phyloP scores from a whole-genome alignment of 2,888 invertebrate species.

The Halictus quadricinctus region DNA sequence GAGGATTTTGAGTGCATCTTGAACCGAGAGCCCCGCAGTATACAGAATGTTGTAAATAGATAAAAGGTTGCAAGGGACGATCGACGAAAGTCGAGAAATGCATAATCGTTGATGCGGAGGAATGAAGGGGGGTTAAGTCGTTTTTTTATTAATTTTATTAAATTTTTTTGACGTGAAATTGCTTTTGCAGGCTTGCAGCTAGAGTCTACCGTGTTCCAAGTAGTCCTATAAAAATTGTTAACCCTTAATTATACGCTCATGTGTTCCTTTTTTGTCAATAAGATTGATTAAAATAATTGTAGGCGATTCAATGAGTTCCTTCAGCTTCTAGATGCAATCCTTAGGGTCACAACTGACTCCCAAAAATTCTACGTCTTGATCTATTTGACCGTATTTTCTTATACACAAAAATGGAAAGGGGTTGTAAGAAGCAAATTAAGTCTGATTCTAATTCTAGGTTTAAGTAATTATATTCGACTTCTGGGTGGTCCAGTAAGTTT shows the following conservation, averaged over 20 bases:
- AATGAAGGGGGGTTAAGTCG: not conserved
- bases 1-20: slow-evolving; percentile 19
- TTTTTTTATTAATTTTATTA: not conserved
- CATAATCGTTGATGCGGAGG: not conserved
- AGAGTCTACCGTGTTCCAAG: not conserved
- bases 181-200: not conserved
- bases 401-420: no score
- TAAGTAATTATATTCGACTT: no score
- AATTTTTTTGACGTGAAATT: not conserved
- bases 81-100: not conserved
- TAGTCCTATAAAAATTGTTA: not conserved
- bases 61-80: not conserved
- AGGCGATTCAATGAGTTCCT: not conserved
- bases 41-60: slow-evolving; percentile 5
- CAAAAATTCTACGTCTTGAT: no score
- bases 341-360: no score
- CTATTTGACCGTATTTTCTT: no score
- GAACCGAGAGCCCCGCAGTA: not conserved
- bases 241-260: not conserved
- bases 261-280: not conserved
- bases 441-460: no score
- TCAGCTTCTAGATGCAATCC: not conserved
- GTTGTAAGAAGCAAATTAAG: no score
- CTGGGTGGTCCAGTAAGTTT: no score
- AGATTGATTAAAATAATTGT: not conserved